Evolutionary conservation across 1,140 invertebrate genomes (phyloP).

Genomic region (Alviniconcha marisindica): DNA sequence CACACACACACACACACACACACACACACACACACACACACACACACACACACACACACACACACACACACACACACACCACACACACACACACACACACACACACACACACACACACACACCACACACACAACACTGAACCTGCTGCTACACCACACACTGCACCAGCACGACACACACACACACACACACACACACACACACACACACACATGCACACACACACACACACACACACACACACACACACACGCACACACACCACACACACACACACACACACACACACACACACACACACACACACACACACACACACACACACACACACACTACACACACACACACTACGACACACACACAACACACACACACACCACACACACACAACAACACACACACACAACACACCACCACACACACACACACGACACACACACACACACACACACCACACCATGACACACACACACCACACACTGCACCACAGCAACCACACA

Average conservation of each 20-base stretch:
- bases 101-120: too few species aligned
- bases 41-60: conserved; percentile 11
- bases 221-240: neutral
- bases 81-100: neutral
- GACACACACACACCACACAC: too few species aligned
- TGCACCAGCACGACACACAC: neutral
- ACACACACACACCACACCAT: conserved; percentile 11
- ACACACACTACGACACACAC: neutral
- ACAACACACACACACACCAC: neutral
- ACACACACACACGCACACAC: neutral
- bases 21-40: neutral
- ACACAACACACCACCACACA: neutral
- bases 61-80: neutral
- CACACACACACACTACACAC: neutral
- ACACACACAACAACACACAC: neutral
- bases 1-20: neutral
- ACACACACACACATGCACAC: neutral
- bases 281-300: conserved; percentile 22
- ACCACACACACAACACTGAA: too few species aligned
- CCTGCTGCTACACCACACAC: too few species aligned
- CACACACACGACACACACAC: neutral
- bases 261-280: neutral
- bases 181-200: neutral
- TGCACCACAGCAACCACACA: too few species aligned
- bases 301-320: neutral